Conservation (phyloP, 2,888 invertebrate species). For the Dione juno region DNA sequence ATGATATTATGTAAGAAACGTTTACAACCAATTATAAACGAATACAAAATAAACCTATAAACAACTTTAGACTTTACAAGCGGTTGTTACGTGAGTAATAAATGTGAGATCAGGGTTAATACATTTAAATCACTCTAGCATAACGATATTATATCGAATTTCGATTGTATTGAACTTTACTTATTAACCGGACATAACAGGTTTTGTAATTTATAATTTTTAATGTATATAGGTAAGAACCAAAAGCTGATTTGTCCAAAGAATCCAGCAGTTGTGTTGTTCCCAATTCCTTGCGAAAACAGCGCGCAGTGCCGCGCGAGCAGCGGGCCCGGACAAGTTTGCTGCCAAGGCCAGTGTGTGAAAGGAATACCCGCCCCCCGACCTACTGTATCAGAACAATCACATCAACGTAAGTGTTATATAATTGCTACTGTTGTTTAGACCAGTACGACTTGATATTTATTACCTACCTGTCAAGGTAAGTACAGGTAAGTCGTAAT, state of each 20-base stretch:
- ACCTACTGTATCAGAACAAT: slow-evolving; percentile 64
- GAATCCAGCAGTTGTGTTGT: slow-evolving; percentile 67
- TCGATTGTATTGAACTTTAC: slow-evolving; percentile 29
- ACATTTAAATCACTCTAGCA: slow-evolving; percentile 30
- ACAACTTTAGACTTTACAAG: not conserved
- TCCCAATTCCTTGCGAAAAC: slow-evolving; percentile 76
- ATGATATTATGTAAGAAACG: slow-evolving; percentile 3
- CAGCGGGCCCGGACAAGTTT: slow-evolving; percentile 75
- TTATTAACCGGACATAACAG: not conserved
- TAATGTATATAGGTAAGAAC: slow-evolving; percentile 63
- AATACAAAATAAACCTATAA: not conserved
- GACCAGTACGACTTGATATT: not conserved
- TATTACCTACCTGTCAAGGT: too few species aligned
- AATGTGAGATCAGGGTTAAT: slow-evolving; percentile 10
- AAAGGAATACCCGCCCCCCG: slow-evolving; percentile 85
- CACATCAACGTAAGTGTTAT: slow-evolving; percentile 73
- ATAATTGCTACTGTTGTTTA: not conserved
- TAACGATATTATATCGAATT: slow-evolving; percentile 37
- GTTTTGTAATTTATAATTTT: not conserved
- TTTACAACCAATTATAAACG: not conserved
- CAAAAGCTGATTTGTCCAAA: slow-evolving; percentile 76
- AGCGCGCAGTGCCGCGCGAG: slow-evolving; percentile 73
- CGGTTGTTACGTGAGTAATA: not conserved
- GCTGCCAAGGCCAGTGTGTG: slow-evolving; percentile 83
- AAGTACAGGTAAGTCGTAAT: too few species aligned